A percentile compares a stretch with the other conserved stretches of the same genome.
Conservation (phyloP, 2,113 vertebrate species). For the Archilochus colubris region DNA sequence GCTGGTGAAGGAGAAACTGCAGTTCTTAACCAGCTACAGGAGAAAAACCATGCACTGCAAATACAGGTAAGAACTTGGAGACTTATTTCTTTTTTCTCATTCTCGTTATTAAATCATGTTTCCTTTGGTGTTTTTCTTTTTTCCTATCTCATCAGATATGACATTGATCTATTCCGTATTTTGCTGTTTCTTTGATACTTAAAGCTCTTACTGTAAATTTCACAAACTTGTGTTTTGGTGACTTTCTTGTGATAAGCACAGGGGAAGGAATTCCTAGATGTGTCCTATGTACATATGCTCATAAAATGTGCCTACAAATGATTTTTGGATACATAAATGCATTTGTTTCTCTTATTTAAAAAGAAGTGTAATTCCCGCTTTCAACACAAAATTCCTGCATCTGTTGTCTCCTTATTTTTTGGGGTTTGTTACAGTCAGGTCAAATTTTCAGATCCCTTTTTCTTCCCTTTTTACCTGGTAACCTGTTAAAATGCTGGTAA, state of each 20-base stretch:
- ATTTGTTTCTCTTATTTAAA: not conserved
- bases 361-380: not conserved
- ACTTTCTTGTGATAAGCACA: not conserved
- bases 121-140: not conserved
- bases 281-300: not conserved
- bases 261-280: not conserved
- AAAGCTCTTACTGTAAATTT: not conserved
- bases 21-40: conserved; percentile 93
- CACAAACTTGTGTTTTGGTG: not conserved
- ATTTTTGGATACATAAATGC: not conserved
- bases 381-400: not conserved
- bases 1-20: conserved; percentile 96
- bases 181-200: not conserved
- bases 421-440: not conserved
- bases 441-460: not conserved
- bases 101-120: not conserved
- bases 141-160: not conserved
- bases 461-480: not conserved
- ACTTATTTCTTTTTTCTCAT: not conserved
- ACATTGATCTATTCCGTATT: not conserved
- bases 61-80: conserved; percentile 81
- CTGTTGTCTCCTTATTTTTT: not conserved
- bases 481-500: not conserved
- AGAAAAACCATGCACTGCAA: conserved; percentile 93
- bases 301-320: not conserved